phyloP scores from a whole-genome alignment of 2,113 vertebrate species.

The Hemichromis elongatus region DNA sequence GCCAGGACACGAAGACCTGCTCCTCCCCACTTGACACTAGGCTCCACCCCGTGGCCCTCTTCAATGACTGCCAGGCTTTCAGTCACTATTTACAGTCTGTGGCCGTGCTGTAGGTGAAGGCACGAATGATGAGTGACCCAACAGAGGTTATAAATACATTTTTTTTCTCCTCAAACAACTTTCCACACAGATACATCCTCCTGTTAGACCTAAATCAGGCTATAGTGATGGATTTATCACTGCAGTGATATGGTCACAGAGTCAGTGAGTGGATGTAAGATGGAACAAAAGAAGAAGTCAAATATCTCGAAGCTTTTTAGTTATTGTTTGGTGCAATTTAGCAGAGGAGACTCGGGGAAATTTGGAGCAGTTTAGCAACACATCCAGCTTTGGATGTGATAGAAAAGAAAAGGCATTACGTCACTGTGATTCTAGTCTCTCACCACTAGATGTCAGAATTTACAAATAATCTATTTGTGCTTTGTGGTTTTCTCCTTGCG shows the following conservation, averaged over 20 bases:
- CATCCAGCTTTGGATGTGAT: background rate
- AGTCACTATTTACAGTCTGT: background rate
- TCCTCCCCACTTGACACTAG: background rate
- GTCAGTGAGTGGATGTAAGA: background rate
- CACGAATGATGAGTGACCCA: rapidly evolving
- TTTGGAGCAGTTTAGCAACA: rapidly evolving
- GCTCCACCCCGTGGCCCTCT: background rate
- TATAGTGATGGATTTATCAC: background rate
- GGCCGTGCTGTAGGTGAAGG: background rate
- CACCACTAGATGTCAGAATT: conserved; percentile 22
- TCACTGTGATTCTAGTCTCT: conserved; percentile 1
- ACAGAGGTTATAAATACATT: background rate
- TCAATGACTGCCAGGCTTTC: background rate
- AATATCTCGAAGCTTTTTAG: background rate
- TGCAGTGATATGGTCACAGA: background rate
- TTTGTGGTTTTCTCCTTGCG: rapidly evolving
- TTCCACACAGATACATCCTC: background rate
- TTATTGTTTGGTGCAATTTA: background rate
- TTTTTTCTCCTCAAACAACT: background rate
- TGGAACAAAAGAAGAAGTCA: too few species aligned
- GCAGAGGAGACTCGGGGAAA: background rate
- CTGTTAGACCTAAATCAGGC: background rate
- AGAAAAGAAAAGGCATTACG: background rate
- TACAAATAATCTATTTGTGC: background rate
- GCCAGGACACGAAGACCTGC: background rate